Conservation (phyloP, 2,113 vertebrate genomes). For the Pomatorhinus ruficollis region DNA sequence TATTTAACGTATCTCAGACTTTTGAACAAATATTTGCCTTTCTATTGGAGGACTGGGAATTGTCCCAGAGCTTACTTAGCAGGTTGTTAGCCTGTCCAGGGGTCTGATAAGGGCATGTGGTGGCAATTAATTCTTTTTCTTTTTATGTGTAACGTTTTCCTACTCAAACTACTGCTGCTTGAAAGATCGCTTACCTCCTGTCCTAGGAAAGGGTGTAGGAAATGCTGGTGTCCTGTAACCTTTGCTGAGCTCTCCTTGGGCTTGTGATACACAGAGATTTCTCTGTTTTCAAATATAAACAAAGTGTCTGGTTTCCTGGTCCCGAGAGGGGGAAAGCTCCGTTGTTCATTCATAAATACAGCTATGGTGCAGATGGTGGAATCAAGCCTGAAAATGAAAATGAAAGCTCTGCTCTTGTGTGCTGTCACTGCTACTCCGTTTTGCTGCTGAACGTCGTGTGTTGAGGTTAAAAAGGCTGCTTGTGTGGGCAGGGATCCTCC, state of each 20-base stretch:
- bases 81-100: background rate
- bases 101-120: background rate
- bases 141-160: background rate
- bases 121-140: background rate
- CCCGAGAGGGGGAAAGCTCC: background rate
- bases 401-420: background rate
- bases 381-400: background rate
- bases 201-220: background rate
- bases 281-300: background rate
- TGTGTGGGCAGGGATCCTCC: background rate
- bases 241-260: background rate
- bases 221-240: background rate
- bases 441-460: background rate
- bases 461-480: background rate
- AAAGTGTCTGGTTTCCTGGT: background rate
- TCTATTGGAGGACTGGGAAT: background rate
- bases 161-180: background rate
- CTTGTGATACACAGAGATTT: background rate
- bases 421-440: background rate
- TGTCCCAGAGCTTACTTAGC: background rate
- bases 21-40: background rate
- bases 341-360: background rate
- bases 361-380: background rate
- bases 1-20: background rate
- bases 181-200: background rate